Evolutionary conservation across 2,888 invertebrate species (phyloP).

Genomic region (Lasioglossum morio): DNA sequence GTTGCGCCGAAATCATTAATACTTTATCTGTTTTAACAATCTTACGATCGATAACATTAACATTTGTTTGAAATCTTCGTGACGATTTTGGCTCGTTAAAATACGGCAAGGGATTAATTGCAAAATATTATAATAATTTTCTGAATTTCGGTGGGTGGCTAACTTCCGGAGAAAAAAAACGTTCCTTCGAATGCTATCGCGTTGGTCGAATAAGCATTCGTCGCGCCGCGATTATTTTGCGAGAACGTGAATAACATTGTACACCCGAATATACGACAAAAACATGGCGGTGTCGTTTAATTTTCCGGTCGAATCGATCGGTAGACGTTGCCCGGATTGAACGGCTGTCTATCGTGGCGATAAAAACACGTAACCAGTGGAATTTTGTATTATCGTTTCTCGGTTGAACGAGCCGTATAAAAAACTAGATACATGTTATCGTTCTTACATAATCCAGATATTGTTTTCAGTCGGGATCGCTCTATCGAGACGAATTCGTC

Average conservation of each 20-base stretch:
- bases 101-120: neutral
- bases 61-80: too few relatives aligned
- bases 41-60: too few relatives aligned
- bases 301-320: constrained; percentile 26
- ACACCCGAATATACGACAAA: neutral
- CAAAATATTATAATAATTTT: neutral
- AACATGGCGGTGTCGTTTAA: constrained; percentile 6
- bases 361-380: constrained; percentile 12
- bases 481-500: neutral
- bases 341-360: constrained; percentile 7
- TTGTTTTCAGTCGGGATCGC: neutral
- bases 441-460: constrained; percentile 6
- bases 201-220: constrained; percentile 15
- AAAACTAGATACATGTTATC: constrained; percentile 15
- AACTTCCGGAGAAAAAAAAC: neutral
- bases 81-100: too few relatives aligned
- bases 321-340: neutral
- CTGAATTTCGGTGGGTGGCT: neutral
- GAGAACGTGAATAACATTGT: neutral
- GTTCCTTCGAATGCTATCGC: neutral
- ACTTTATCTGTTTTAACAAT: too few relatives aligned
- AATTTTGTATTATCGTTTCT: neutral
- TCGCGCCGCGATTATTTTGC: constrained; percentile 19
- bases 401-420: neutral
- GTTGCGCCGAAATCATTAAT: too few relatives aligned